Conservation (phyloP, 2,888 invertebrate genomes). For the Lasioglossum calceatum region DNA sequence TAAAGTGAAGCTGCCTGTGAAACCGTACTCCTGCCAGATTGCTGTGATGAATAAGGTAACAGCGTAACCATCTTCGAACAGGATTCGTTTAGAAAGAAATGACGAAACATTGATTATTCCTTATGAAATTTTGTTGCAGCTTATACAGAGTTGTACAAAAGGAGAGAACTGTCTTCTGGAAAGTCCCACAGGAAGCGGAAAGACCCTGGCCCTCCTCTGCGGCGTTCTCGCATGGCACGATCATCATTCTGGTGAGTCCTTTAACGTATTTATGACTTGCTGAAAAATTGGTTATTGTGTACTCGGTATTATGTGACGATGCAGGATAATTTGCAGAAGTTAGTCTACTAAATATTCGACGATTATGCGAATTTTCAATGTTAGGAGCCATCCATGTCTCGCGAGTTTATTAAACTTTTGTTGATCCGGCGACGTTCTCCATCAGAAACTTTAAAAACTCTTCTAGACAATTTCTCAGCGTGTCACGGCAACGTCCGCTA, state of each 20-base stretch:
- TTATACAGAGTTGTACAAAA: slow-evolving; percentile 88
- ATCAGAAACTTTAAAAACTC: slow-evolving; percentile 49
- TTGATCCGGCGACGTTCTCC: slow-evolving; percentile 40
- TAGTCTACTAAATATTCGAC: slow-evolving; percentile 46
- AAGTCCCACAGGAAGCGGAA: slow-evolving; percentile 94
- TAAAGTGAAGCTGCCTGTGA: slow-evolving; percentile 88
- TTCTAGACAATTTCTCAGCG: slow-evolving; percentile 52
- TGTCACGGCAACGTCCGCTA: slow-evolving; percentile 40
- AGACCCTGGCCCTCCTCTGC: slow-evolving; percentile 91
- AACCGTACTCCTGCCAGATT: slow-evolving; percentile 90
- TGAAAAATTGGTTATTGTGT: slow-evolving; percentile 52
- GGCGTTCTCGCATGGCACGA: slow-evolving; percentile 90
- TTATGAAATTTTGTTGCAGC: slow-evolving; percentile 82
- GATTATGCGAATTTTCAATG: slow-evolving; percentile 68
- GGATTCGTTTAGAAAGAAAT: neutral
- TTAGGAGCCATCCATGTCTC: slow-evolving; percentile 40
- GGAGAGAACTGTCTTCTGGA: slow-evolving; percentile 90
- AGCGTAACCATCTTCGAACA: neutral
- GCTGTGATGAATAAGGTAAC: slow-evolving; percentile 90
- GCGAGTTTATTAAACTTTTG: slow-evolving; percentile 52
- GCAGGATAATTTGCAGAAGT: slow-evolving; percentile 17
- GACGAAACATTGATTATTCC: neutral
- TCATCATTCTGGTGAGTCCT: slow-evolving; percentile 86
- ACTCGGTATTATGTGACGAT: neutral
- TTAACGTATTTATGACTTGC: slow-evolving; percentile 12